Evolutionary conservation across 2,797 vertebrate genomes (phyloP).

Genomic region (Acanthurus tractus): DNA sequence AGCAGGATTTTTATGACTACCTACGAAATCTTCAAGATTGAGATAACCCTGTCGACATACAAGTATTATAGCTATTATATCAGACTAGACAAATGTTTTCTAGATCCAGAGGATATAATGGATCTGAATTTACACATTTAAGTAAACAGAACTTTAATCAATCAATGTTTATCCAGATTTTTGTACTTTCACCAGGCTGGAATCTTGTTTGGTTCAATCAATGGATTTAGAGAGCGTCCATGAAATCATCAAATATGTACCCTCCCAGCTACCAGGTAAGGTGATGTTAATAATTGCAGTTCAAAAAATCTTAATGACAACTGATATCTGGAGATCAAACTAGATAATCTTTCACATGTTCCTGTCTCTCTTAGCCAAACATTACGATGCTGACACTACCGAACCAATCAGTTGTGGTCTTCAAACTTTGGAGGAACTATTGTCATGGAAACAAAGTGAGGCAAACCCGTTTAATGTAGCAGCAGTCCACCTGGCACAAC

Average conservation of each 20-base stretch:
- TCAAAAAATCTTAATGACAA: not conserved
- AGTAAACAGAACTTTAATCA: too few species aligned
- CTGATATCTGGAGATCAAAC: not conserved
- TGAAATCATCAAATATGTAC: conserved; percentile 68
- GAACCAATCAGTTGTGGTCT: conserved; percentile 91
- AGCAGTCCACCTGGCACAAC: conserved; percentile 76
- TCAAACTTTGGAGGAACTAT: conserved; percentile 88
- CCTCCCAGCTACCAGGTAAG: conserved; percentile 76
- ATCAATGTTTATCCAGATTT: too few species aligned
- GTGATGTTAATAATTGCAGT: not conserved
- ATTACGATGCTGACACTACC: conserved; percentile 90
- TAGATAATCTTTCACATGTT: not conserved
- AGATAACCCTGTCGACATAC: too few species aligned
- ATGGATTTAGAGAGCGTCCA: conserved; percentile 58
- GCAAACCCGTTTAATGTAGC: conserved; percentile 89
- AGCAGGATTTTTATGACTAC: too few species aligned
- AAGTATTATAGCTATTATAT: too few species aligned
- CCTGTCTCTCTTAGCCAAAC: conserved; percentile 79
- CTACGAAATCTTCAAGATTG: too few species aligned
- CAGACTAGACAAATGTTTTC: too few species aligned
- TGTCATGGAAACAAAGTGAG: conserved; percentile 86
- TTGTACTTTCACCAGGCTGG: conserved; percentile 59
- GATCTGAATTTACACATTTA: too few species aligned
- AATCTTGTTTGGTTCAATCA: conserved; percentile 79
- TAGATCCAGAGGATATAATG: too few species aligned